phyloP scores from a whole-genome alignment of 2,113 vertebrate genomes.

The Eleginops maclovinus region DNA sequence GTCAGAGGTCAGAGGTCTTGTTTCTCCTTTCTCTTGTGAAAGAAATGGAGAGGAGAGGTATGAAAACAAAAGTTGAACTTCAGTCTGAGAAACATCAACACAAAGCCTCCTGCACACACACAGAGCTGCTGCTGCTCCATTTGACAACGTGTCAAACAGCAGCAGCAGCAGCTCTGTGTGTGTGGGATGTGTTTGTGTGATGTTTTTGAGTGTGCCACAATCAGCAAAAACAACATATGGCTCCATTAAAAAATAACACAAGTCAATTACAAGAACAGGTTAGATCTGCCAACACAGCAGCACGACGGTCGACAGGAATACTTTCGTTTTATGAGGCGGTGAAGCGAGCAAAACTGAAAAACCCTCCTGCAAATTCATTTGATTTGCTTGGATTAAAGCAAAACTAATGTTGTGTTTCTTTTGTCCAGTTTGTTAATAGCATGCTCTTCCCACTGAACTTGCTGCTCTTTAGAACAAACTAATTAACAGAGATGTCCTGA shows the following conservation, averaged over 20 bases:
- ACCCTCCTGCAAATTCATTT: constrained; percentile 22
- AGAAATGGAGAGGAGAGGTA: background rate
- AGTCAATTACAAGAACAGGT: constrained; percentile 69
- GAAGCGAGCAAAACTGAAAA: constrained; percentile 14
- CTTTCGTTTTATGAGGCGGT: constrained; percentile 56
- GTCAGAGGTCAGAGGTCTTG: background rate
- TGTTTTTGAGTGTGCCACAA: constrained; percentile 50
- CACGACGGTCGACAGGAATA: constrained; percentile 22
- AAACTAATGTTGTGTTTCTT: background rate
- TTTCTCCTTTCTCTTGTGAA: background rate
- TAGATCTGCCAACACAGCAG: constrained; percentile 64
- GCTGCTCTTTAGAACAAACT: background rate
- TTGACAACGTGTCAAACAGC: constrained; percentile 67
- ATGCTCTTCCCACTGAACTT: background rate
- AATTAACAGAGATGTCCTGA: background rate
- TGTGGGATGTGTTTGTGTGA: constrained; percentile 15
- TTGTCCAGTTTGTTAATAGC: too few relatives aligned
- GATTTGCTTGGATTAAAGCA: background rate
- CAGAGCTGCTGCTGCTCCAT: constrained; percentile 25
- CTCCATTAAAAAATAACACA: constrained; percentile 74
- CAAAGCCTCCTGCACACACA: constrained; percentile 23
- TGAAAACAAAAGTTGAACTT: constrained; percentile 17
- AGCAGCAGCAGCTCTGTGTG: constrained; percentile 35
- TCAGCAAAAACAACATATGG: constrained; percentile 77
- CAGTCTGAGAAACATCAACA: constrained; percentile 16